Conservation (phyloP, 2,888 invertebrate species). For the Phyllotreta striolata region DNA sequence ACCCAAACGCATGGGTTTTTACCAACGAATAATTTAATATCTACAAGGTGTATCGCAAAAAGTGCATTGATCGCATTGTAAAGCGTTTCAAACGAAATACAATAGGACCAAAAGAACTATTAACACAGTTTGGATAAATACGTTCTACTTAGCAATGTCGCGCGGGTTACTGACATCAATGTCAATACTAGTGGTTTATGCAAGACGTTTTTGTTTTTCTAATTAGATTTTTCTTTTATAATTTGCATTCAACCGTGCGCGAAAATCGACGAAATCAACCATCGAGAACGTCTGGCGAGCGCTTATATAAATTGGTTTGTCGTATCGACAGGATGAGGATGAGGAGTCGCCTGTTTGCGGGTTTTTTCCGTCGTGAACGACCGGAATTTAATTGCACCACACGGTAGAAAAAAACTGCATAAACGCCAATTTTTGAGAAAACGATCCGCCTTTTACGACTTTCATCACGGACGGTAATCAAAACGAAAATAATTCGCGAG, state of each 20-base stretch:
- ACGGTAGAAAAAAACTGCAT: not conserved
- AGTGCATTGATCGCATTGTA: too few species aligned
- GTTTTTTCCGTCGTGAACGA: too few species aligned
- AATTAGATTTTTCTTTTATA: constrained; percentile 16
- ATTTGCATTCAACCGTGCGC: constrained; percentile 11
- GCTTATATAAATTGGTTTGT: too few species aligned
- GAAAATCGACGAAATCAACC: constrained; percentile 2
- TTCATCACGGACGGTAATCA: constrained; percentile 9
- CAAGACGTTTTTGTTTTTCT: constrained; percentile 22
- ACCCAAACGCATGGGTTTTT: too few species aligned
- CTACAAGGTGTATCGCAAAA: too few species aligned
- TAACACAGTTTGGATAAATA: constrained; percentile 20
- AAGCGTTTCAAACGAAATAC: too few species aligned
- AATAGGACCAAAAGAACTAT: constrained; percentile 6
- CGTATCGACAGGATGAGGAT: too few species aligned
- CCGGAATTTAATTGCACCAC: too few species aligned
- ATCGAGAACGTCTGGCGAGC: constrained; percentile 7
- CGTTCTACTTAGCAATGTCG: constrained; percentile 9
- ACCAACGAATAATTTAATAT: too few species aligned
- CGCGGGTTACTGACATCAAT: constrained; percentile 16
- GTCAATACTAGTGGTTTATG: constrained; percentile 21
- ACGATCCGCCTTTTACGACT: constrained; percentile 4
- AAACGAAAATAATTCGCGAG: constrained; percentile 7
- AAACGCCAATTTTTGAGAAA: not conserved
- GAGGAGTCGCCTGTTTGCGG: too few species aligned